Percentiles rank a stretch among this genome's conserved stretches.
These are phyloP conservation scores for Nomada goodeniana DNA, from an alignment of 2,888 invertebrate genomes.

Conservation along the genomic window DNA sequence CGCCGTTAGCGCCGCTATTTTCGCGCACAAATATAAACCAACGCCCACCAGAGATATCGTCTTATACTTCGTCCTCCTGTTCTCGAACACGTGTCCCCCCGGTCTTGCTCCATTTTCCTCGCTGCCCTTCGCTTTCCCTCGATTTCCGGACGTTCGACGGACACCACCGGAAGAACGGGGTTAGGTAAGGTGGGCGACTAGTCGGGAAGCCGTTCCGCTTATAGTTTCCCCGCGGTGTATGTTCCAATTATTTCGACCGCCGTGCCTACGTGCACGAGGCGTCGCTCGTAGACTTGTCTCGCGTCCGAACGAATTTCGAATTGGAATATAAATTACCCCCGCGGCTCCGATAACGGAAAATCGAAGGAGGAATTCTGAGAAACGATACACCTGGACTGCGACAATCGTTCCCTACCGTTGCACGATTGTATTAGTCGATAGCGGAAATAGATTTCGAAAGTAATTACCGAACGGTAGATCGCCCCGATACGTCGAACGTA, in stretches of 20 bases:
- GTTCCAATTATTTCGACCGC: neutral
- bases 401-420: too few species aligned
- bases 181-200: neutral
- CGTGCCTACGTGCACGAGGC: neutral
- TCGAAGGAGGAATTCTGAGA: neutral
- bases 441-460: too few species aligned
- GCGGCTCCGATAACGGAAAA: neutral
- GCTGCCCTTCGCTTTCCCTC: neutral
- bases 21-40: slow-evolving; percentile 77
- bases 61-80: neutral
- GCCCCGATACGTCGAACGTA: too few species aligned
- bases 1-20: slow-evolving; percentile 73
- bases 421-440: too few species aligned
- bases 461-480: too few species aligned
- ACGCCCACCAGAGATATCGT: slow-evolving; percentile 60
- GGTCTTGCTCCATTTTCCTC: neutral
- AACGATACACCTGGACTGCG: too few species aligned
- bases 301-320: too few species aligned
- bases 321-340: neutral
- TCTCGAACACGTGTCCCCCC: neutral
- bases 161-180: neutral
- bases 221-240: neutral
- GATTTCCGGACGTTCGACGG: neutral
- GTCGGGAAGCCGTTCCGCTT: neutral
- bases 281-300: neutral